Conservation (phyloP, 2,113 vertebrate genomes). For the Hirundichthys speculiger region DNA sequence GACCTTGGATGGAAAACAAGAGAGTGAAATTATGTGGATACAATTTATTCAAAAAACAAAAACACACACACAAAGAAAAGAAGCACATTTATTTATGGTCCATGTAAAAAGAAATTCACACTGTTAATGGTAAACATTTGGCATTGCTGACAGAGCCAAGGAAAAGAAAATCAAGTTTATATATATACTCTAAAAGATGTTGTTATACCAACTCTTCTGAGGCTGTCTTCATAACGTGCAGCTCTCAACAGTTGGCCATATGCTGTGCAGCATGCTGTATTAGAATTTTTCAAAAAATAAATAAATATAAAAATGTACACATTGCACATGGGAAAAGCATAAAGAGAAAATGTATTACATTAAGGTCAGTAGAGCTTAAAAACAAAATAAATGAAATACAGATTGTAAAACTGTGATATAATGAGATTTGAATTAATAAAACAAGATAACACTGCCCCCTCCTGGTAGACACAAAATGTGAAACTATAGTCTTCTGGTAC, state of each 20-base stretch:
- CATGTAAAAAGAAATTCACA: too few species aligned
- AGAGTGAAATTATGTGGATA: too few species aligned
- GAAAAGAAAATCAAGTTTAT: too few species aligned
- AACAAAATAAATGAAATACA: not conserved
- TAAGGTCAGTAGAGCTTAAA: too few species aligned
- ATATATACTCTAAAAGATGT: not conserved
- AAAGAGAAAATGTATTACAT: not conserved
- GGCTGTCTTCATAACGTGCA: not conserved
- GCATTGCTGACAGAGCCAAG: too few species aligned
- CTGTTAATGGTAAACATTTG: too few species aligned
- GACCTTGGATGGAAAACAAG: too few species aligned
- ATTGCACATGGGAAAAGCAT: not conserved
- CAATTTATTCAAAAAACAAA: too few species aligned
- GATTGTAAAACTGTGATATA: not conserved
- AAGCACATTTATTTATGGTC: too few species aligned
- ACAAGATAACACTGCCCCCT: slow-evolving; percentile 43
- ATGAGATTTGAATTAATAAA: not conserved
- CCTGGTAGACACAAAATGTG: slow-evolving; percentile 20
- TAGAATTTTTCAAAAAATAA: not conserved
- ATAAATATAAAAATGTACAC: not conserved
- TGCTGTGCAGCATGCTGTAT: not conserved
- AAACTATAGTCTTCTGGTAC: not conserved
- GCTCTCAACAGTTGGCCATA: not conserved
- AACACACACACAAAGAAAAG: too few species aligned
- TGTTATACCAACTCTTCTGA: slow-evolving; percentile 18